Base-by-base conservation (phyloP, 2,113 vertebrate species). In the Triplophysa rosa region DNA sequence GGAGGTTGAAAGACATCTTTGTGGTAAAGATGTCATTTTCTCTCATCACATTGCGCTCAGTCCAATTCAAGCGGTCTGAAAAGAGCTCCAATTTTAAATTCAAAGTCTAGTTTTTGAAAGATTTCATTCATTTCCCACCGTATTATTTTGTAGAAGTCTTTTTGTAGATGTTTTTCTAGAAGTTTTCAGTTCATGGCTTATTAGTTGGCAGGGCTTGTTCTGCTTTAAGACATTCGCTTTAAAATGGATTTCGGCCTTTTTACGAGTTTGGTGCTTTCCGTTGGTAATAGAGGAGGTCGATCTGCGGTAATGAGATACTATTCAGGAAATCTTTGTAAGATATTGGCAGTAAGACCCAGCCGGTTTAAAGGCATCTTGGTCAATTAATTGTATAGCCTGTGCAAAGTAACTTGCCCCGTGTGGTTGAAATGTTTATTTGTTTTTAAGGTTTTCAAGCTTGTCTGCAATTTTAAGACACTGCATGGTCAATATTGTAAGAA, bases 1-100 rank as follows among this genome's bases (percentile, higher is more conserved):
- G 40, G 14, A 63, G 42, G 58, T 26, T 74, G 71, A 74, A 63
- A 74, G 69, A 72, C 33, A 16, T 62, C 71, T 74, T 12, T 73
- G 21, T 45, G 40, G 8, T 37, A 63, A 62, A 74, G 58, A 62
- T 74, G 56, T 62, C 42, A 62, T 74, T 74, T 74, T 19, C 58
- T 47, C 26, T 58, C 58, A 47, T 72, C 61, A 47, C 16, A 63
- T 63, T 47, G 14, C 0, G 56, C 29, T 0, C 12, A 12, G 21
- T 37, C 71, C 56, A 73, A 73, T 73, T 73, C 62, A 45, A 21
- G 33, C 37, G 12, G 37, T 45, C 12, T 73, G 58, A 74, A 74
- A 63, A 62, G 58, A 40, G 21, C 70, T 59, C n/a, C 33, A 42
- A 72, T 72, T 72, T 59, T 3, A 1, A 23, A 72, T 58, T 72